A percentile compares a stretch with the other conserved stretches of the same genome.
Evolutionary conservation across 2,113 vertebrate genomes (phyloP).

Genomic region (Blennius ocellaris): DNA sequence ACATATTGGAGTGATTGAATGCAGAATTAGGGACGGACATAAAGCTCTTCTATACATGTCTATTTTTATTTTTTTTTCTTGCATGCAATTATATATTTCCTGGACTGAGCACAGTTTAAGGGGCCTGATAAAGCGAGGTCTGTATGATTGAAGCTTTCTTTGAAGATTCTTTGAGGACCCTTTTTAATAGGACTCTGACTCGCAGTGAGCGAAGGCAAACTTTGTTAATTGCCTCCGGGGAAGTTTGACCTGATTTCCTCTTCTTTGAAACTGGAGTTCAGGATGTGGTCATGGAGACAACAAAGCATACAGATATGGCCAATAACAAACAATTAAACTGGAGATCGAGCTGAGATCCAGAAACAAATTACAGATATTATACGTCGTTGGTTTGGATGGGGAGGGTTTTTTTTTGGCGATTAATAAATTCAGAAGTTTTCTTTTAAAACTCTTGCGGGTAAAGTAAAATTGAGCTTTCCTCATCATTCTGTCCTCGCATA

Average conservation of each 20-base stretch:
- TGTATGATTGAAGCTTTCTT: slow-evolving; percentile 42
- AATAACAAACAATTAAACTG: slow-evolving; percentile 7
- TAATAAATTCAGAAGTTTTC: background rate
- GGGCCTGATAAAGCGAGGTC: slow-evolving; percentile 21
- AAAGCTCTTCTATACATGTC: too few relatives aligned
- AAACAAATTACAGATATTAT: background rate
- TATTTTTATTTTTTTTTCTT: background rate
- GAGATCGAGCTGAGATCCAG: background rate
- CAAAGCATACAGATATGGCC: slow-evolving; percentile 1
- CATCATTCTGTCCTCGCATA: background rate
- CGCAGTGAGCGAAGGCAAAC: slow-evolving; percentile 9
- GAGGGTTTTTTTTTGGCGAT: background rate
- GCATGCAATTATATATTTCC: slow-evolving; percentile 31
- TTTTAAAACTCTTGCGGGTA: slow-evolving; percentile 9
- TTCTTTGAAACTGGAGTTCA: slow-evolving; percentile 52
- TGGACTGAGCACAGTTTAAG: slow-evolving; percentile 14
- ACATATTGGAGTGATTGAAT: too few relatives aligned
- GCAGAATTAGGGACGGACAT: too few relatives aligned
- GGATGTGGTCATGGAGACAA: slow-evolving; percentile 27
- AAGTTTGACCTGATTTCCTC: slow-evolving; percentile 56
- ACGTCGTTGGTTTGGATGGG: background rate
- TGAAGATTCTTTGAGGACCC: slow-evolving; percentile 31
- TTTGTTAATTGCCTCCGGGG: slow-evolving; percentile 44
- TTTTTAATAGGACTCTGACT: slow-evolving; percentile 44
- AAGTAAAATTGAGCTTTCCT: background rate